Percentiles rank a stretch among this genome's conserved stretches.
phyloP scores from a whole-genome alignment of 2,888 invertebrate genomes.

The Polydrusus cervinus region DNA sequence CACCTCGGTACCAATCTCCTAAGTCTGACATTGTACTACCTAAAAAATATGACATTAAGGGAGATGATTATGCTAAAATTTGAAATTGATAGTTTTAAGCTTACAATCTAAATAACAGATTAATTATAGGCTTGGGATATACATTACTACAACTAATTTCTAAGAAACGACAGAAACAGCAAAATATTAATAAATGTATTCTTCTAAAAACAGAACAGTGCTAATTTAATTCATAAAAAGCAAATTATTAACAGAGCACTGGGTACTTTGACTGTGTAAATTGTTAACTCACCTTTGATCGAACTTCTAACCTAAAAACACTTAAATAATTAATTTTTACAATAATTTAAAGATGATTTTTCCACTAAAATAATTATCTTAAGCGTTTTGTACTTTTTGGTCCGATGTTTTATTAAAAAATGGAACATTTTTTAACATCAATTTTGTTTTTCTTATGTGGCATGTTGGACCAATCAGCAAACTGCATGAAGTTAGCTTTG shows the following conservation, averaged over 20 bases:
- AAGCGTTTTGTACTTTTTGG: not conserved
- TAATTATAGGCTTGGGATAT: too few relatives aligned
- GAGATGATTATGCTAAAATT: not conserved
- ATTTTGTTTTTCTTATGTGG: constrained; percentile 34
- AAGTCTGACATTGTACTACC: constrained; percentile 82
- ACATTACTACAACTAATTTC: too few relatives aligned
- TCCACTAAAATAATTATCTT: not conserved
- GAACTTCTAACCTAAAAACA: constrained; percentile 16
- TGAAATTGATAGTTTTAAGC: too few relatives aligned
- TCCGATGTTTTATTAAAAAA: constrained; percentile 10
- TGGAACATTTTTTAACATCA: too few relatives aligned
- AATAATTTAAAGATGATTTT: not conserved
- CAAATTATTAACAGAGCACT: too few relatives aligned
- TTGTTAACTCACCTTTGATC: not conserved
- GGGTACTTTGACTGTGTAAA: too few relatives aligned
- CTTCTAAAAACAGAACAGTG: too few relatives aligned
- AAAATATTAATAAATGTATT: not conserved
- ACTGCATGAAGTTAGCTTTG: constrained; percentile 11
- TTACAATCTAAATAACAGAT: too few relatives aligned
- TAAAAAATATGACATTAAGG: constrained; percentile 11
- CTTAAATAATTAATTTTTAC: not conserved
- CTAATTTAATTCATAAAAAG: too few relatives aligned
- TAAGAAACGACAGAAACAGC: not conserved
- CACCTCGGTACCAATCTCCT: constrained; percentile 85
- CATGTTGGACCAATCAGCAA: constrained; percentile 28